A percentile compares a stretch with the other conserved stretches of the same genome.
phyloP scores from a whole-genome alignment of 1,140 invertebrate genomes.

The Camponotus floridanus region DNA sequence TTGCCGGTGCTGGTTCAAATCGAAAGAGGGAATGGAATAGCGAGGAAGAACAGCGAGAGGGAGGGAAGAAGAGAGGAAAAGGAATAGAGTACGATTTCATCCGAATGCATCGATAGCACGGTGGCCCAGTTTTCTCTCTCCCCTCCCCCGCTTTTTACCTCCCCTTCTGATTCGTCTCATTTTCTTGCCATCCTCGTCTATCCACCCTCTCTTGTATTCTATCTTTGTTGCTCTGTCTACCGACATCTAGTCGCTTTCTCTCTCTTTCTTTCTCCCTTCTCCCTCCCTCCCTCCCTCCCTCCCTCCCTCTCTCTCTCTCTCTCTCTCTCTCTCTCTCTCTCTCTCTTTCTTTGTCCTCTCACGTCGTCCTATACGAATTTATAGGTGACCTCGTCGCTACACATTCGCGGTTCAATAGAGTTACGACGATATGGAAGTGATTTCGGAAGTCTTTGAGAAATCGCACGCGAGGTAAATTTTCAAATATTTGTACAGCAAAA shows the following conservation, averaged over 20 bases:
- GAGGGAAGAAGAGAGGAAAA: conserved; percentile 64
- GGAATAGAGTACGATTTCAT: conserved; percentile 66
- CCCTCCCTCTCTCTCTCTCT: conserved; percentile 43
- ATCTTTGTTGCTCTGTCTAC: conserved; percentile 30
- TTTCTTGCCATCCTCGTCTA: conserved; percentile 29
- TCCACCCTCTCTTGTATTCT: conserved; percentile 16
- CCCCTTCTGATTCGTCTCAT: conserved; percentile 14
- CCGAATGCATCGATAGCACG: conserved; percentile 79
- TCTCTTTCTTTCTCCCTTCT: conserved; percentile 52
- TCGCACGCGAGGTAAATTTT: conserved; percentile 15
- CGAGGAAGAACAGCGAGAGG: conserved; percentile 48
- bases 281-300: conserved; percentile 60
- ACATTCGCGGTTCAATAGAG: conserved; percentile 68
- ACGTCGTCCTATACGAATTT: conserved; percentile 68
- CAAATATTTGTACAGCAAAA: neutral
- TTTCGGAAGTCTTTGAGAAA: conserved; percentile 64
- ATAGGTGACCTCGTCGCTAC: conserved; percentile 69
- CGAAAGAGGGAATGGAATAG: conserved; percentile 64
- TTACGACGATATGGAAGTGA: conserved; percentile 68
- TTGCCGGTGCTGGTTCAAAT: conserved; percentile 45
- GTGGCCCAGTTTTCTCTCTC: conserved; percentile 75
- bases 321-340: conserved; percentile 6
- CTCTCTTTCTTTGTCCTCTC: neutral
- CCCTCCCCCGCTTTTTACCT: conserved; percentile 3
- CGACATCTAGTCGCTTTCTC: conserved; percentile 54